phyloP scores from a whole-genome alignment of 2,797 vertebrate genomes.

The Threskiornis aethiopicus region DNA sequence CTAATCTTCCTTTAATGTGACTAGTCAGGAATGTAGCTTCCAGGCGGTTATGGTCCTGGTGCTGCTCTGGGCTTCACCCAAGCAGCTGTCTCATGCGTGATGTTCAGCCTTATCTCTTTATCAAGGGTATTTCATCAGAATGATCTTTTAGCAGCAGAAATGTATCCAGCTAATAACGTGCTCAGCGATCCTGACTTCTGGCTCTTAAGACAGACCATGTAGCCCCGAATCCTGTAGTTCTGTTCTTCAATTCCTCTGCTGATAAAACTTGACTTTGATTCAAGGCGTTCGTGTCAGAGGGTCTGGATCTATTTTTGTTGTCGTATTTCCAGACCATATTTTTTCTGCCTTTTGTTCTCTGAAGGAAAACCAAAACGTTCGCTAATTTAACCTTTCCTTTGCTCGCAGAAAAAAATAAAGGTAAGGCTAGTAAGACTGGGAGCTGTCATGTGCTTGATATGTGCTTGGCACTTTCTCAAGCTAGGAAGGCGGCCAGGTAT shows the following conservation, averaged over 20 bases:
- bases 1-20: background rate
- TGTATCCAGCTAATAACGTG: background rate
- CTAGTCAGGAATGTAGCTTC: background rate
- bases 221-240: background rate
- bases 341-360: background rate
- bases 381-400: background rate
- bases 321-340: background rate
- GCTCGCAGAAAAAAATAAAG: background rate
- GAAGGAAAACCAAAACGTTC: background rate
- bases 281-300: background rate
- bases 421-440: background rate
- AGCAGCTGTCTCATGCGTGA: background rate
- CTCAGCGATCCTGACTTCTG: background rate
- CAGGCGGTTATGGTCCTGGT: background rate
- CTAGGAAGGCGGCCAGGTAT: background rate
- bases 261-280: background rate
- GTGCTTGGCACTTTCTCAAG: background rate
- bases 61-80: background rate
- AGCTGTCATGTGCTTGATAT: background rate
- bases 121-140: background rate
- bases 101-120: background rate
- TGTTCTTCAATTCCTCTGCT: background rate
- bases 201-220: background rate
- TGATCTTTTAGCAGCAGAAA: background rate
- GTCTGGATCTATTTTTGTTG: background rate